Base-by-base conservation (phyloP, 2,888 invertebrate species). In the Dicranocentrus wangi region DNA sequence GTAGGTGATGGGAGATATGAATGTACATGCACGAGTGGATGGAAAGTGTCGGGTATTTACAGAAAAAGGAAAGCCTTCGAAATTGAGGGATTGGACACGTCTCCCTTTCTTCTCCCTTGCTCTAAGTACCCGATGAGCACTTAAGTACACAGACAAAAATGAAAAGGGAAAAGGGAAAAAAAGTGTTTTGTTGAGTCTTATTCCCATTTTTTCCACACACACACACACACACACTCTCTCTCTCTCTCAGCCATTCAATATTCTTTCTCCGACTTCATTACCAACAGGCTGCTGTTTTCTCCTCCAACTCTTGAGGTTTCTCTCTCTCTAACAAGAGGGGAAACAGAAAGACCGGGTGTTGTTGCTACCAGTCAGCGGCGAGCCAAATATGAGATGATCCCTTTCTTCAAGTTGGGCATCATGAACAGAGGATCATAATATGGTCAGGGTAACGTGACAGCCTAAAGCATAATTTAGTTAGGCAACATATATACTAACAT, bases 381-480 rank as follows among this genome's bases (percentile, higher is more conserved):
- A 55, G n/a, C 7, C 21, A 55, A 21, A 47, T 47, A n/a, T 5
- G 47, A 47, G 15, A 55, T 55, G 55, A 55, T 55, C n/a, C 55
- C 47, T 47, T 47, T 55, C 23, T 23, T 55, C 55, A n/a, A 7
- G 1, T 19, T 21, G 55, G 21, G 5, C 21, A 55, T 21, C 55
- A 21, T 21, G 23, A 17, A 19, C 32, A 61, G 1, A 32, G 17
- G 17, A 61, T 61, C 61, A 61, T 61, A 28, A 7, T 61, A 61
- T 28, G 61, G 61, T 32, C 61, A 61, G 32, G 61, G 5, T 61
- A 61, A 61, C 28, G 61, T 61, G 61, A 32, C 61, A 61, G 61
- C 61, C 61, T 15, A 19, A 32, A 61, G 32, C 61, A 19, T 61
- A 61, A 61, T 61, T 61, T 61, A 28, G 61, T 61, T 61, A 61